Conservation (phyloP, 2,113 vertebrate genomes). For the Ameiurus melas region DNA sequence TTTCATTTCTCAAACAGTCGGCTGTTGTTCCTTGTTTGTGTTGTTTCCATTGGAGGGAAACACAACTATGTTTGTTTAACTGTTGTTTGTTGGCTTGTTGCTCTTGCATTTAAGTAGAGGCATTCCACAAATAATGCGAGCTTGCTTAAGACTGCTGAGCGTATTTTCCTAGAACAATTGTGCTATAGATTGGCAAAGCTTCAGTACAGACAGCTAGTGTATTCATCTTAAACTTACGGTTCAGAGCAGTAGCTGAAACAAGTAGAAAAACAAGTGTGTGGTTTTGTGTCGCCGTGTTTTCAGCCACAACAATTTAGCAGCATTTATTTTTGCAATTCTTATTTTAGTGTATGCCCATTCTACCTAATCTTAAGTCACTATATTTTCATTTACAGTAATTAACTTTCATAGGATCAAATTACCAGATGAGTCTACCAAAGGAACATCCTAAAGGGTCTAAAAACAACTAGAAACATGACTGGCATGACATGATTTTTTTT, state of each 20-base stretch:
- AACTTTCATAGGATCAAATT: background rate
- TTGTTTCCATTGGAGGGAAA: constrained; percentile 23
- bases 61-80: constrained; percentile 39
- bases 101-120: constrained; percentile 28
- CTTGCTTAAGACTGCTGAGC: constrained; percentile 45
- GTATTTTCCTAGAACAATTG: constrained; percentile 45
- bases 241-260: background rate
- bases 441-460: background rate
- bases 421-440: background rate
- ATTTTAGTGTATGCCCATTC: background rate
- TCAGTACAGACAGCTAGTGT: constrained; percentile 19
- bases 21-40: constrained; percentile 25
- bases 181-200: constrained; percentile 33
- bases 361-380: background rate
- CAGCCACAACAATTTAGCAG: background rate
- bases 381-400: background rate
- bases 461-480: background rate
- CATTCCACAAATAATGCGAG: constrained; percentile 43
- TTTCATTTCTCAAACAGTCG: background rate
- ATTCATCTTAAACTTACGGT: constrained; percentile 15
- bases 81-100: constrained; percentile 37
- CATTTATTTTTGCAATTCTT: constrained; percentile 13
- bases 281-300: background rate
- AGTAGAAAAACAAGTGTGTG: constrained; percentile 18
- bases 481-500: background rate